Evolutionary conservation across 1,140 invertebrate species (phyloP).

Genomic region (Andrena cerasifolii): DNA sequence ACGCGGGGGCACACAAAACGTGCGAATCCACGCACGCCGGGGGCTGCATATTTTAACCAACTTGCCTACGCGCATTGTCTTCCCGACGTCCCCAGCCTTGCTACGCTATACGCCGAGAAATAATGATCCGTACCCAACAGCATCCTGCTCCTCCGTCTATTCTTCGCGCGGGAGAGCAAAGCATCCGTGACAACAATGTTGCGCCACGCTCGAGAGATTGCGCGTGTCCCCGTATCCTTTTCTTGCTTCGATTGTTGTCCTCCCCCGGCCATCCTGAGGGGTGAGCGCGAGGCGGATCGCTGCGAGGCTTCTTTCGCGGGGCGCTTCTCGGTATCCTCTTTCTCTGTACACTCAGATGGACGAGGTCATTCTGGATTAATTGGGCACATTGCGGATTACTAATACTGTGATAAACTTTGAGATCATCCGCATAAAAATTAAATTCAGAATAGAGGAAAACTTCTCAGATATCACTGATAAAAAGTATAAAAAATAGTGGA

Average conservation of each 20-base stretch:
- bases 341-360: constrained; percentile 20
- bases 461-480: too few relatives aligned
- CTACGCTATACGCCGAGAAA: constrained; percentile 53
- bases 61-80: constrained; percentile 71
- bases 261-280: not conserved
- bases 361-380: too few relatives aligned
- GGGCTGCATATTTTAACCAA: constrained; percentile 77
- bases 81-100: constrained; percentile 43
- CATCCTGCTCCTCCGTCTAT: constrained; percentile 38
- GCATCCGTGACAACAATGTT: constrained; percentile 56
- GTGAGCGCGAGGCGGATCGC: constrained; percentile 10
- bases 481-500: too few relatives aligned
- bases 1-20: constrained; percentile 34
- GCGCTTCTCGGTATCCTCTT: constrained; percentile 24
- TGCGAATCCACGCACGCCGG: constrained; percentile 54
- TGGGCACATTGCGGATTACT: too few relatives aligned
- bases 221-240: constrained; percentile 38
- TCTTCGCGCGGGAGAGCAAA: constrained; percentile 42
- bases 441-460: too few relatives aligned
- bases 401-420: too few relatives aligned
- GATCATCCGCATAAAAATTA: too few relatives aligned
- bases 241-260: constrained; percentile 32
- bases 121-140: constrained; percentile 63
- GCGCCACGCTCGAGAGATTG: constrained; percentile 54
- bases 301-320: constrained; percentile 30